Evolutionary conservation across 2,888 invertebrate species (phyloP), one percentile per base, ranked within the genome.

Genomic region (Amphipyra tragopoginis): DNA sequence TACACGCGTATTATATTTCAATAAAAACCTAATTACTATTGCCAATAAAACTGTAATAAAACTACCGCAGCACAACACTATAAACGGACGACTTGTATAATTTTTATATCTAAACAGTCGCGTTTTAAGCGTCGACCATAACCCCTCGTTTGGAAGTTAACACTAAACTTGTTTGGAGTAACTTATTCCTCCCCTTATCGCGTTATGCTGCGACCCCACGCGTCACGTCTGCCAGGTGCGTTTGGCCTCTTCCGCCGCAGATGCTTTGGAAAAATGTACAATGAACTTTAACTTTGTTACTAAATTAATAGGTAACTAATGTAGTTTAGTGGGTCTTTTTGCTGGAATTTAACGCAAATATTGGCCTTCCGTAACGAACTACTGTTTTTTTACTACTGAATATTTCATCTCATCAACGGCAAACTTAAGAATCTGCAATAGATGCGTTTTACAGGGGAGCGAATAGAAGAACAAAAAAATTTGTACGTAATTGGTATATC

Each of bases 141-240:
- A 85, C 83, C 85, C 83, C 79, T 85, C 84, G 79, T 81, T 83
- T 81, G 71, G 78, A 75, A 80, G 85, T 85, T 84, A 79, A 83
- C 82, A 80, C 79, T 84, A 83, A 87, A 87, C 88, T 84, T 82
- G 90, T 88, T 87, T 81, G 77, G 81, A 73, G 77, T 77, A 72
- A 74, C 63, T 70, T 73, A 80, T 80, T 80, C 80, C 83, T 83
- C 88, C 87, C 87, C 84, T 77, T 87, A 84, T 83, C 85, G 86
- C 81, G 74, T 70, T 78, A 75, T 84, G 87, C 80, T 70, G 80
- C 87, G 87, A 88, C 91, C 90, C 91, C 90, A 88, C 90, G 89
- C 83, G 72, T 64, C 65, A 55, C 77, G 86, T 81, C 88, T 86
- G 86, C 93, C 93, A 92, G 92, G 93, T 93, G 93, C 80, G 85